Base-by-base conservation (phyloP, 2,888 invertebrate genomes). In the Xestia rhomboidea region DNA sequence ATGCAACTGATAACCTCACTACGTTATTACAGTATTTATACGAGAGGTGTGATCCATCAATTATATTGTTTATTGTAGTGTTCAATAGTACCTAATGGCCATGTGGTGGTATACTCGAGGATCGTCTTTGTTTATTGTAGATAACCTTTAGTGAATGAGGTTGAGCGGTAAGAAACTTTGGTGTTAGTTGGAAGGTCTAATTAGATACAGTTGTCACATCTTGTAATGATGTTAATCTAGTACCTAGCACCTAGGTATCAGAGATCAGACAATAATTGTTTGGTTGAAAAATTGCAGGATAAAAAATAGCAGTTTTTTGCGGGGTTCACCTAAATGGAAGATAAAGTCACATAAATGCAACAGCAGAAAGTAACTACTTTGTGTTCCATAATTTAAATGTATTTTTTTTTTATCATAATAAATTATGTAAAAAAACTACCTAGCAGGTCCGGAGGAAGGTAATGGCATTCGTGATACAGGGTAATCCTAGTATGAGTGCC, bases 1-100 rank as follows among this genome's bases (percentile, higher is more conserved):
- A 84, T 89, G 84, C 90, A 88, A 95, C 93, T 96, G 96, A 95
- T 95, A 92, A 91, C 88, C 89, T 91, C 88, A 84, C 86, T 88
- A 10, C 88, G 77, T 81, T 85, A 88, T 91, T 90, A 91, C 91
- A 92, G 92, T 96, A 95, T 96, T 93, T 96, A 96, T 96, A 96
- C 44, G 90, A 87, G 87, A 91, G 87, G 87, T 88, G 81, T 84
- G 87, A 93, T 94, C 92, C 93, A 95, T 94, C 93, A 93, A 95
- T 91, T 93, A 94, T 88, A 91, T 91, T 87, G 91, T 90, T 18
- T 41, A 64, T 83, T 91, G 87, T 93, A 93, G 93, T 93, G 92
- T 88, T 87, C 76, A 87, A 87, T 90, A 87, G 95, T 95, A 94
- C 94, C 87, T 93, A 93, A 96, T 93, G 92, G 84, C 83, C 89